phyloP scores from a whole-genome alignment of 30 jellyfish, hydroid and myxozoan genomes.

The Haliclystus octoradiatus region DNA sequence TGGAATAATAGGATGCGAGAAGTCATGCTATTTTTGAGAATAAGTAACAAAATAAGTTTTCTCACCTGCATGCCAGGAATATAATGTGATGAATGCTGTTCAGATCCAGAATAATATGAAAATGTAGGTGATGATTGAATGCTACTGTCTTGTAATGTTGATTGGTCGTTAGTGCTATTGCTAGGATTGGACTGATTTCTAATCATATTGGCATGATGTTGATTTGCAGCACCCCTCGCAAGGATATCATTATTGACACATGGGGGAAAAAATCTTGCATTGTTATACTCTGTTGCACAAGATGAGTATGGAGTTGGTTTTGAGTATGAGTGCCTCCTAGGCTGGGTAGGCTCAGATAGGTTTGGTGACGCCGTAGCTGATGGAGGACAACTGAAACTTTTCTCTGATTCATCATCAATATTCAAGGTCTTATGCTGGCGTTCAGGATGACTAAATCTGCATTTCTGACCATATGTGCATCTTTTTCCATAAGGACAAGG shows the following conservation, averaged over 20 bases:
- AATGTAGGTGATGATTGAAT: background rate
- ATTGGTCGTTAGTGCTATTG: background rate
- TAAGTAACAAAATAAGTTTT: too few species aligned
- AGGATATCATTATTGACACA: background rate
- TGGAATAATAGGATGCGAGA: too few species aligned
- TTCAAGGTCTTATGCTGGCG: background rate
- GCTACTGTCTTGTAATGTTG: background rate
- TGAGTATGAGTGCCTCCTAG: background rate
- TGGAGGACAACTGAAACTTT: background rate
- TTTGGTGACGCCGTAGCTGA: background rate
- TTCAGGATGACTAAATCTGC: conserved; percentile 70
- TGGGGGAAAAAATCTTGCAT: background rate
- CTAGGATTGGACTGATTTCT: background rate
- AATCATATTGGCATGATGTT: background rate
- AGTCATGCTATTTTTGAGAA: too few species aligned
- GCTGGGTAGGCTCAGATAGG: background rate
- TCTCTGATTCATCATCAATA: background rate
- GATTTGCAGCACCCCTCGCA: background rate
- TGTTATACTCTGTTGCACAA: background rate
- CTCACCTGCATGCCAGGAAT: too few species aligned
- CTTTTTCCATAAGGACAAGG: conserved; percentile 63
- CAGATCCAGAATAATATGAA: too few species aligned
- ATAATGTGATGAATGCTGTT: too few species aligned
- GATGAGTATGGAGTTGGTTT: background rate
- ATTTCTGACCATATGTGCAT: conserved; percentile 75